Evolutionary conservation across 2,888 invertebrate genomes (phyloP).

Genomic region (Dermolepida albohirtum): DNA sequence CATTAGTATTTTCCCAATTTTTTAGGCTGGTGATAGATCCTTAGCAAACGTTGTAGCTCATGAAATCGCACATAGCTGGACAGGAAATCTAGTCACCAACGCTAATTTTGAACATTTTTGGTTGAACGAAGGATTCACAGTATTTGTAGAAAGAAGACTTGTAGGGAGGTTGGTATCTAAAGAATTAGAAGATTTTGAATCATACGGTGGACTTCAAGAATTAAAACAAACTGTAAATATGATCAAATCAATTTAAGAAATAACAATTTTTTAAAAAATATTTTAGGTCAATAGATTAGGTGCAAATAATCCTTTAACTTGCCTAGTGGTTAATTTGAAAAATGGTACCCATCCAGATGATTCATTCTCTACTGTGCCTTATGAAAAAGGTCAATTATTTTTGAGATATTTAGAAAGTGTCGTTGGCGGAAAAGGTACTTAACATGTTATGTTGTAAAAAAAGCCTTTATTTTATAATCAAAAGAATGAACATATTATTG

Average conservation of each 20-base stretch:
- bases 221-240: constrained; percentile 78
- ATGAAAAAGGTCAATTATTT: constrained; percentile 92
- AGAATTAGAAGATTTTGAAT: constrained; percentile 81
- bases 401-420: constrained; percentile 87
- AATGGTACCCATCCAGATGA: constrained; percentile 89
- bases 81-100: constrained; percentile 95
- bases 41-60: constrained; percentile 92
- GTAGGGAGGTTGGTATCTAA: constrained; percentile 76
- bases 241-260: too few species aligned
- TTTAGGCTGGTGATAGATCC: constrained; percentile 89
- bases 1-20: too few species aligned
- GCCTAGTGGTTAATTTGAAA: constrained; percentile 81
- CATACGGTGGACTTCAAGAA: constrained; percentile 80
- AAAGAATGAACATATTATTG: too few species aligned
- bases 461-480: too few species aligned
- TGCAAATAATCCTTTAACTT: constrained; percentile 77
- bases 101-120: constrained; percentile 95
- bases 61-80: constrained; percentile 97
- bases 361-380: constrained; percentile 89
- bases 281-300: constrained; percentile 71
- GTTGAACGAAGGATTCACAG: constrained; percentile 96
- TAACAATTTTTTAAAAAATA: not conserved
- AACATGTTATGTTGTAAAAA: too few species aligned
- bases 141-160: constrained; percentile 91
- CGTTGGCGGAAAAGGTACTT: constrained; percentile 81